Evolutionary conservation across 1,140 invertebrate species (phyloP), one percentile per base, ranked within the genome.

Genomic region (Lepidostoma basale): DNA sequence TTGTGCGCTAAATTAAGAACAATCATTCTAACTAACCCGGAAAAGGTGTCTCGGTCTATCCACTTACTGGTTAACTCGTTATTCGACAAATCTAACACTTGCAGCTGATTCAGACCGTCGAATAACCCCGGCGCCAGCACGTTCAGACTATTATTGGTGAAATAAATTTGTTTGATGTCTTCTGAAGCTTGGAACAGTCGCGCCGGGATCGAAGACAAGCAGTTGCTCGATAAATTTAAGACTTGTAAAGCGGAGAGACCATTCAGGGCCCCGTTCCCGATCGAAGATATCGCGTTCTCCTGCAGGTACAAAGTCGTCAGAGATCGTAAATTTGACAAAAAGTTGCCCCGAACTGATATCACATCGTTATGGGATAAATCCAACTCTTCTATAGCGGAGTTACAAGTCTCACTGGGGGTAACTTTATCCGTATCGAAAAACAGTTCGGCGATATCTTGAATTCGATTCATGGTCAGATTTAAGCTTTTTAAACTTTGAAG

Each of bases 81-180:
- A 67, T 83, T 77, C 14, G 90, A 91, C 26, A 95, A 79, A 78
- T 96, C 92, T 30, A 96, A 81, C 14, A 88, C 84, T 77, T 90
- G 87, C 22, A 97, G 81, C 73, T 92, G 87, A 67, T 90, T 88
- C 64, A 96, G 83, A 12, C 88, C 87, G 70, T 89, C 88, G 69
- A 95, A 85, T 12, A 94, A 75, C 1, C 91, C 90, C 1, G 91
- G 90, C 3, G 90, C 90, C 14, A 94, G 79, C 3, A 90, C 87
- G 73, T 86, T 86, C 62, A 95, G 79, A 1, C 90, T 89, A 77
- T 95, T 94, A 75, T 94, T 94, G 74, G 89, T 89, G 9, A 95
- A 79, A 74, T 93, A 85, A 40, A 95, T 83, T 74, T 91, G 87
- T 36, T 86, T 83, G 4, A 95, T 75, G 33, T 89, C 86, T 54